phyloP scores from a whole-genome alignment of 1,140 invertebrate species.

The Geopemphigus sp. region DNA sequence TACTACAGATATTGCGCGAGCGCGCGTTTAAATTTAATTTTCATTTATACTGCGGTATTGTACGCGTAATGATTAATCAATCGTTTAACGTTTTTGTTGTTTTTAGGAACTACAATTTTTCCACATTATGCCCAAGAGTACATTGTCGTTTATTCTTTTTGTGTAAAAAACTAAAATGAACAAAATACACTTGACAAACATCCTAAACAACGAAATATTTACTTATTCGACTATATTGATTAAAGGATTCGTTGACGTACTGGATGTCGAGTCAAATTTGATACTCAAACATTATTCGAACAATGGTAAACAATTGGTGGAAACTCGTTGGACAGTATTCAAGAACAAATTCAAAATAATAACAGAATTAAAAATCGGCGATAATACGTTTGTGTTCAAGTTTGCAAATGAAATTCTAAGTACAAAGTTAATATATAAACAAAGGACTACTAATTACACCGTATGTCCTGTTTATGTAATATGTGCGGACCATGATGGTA shows the following conservation, averaged over 20 bases:
- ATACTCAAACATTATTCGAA: constrained; percentile 35
- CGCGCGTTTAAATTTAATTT: constrained; percentile 15
- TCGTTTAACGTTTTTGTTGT: neutral
- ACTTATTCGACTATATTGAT: constrained; percentile 50
- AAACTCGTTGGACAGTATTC: constrained; percentile 49
- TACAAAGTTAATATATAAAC: constrained; percentile 49
- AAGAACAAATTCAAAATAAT: constrained; percentile 52
- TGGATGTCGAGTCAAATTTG: constrained; percentile 6
- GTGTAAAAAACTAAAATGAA: neutral
- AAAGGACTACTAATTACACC: constrained; percentile 52
- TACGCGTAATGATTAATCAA: neutral
- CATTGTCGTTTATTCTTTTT: neutral
- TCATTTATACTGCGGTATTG: too few relatives aligned
- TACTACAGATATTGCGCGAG: constrained; percentile 9
- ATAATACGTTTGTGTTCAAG: constrained; percentile 51
- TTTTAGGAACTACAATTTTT: neutral
- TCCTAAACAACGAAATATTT: constrained; percentile 50
- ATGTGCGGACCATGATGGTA: constrained; percentile 72
- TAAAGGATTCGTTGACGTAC: constrained; percentile 49
- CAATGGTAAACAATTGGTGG: constrained; percentile 19
- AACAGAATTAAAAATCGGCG: constrained; percentile 50
- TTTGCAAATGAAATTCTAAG: constrained; percentile 17
- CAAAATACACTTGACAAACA: constrained; percentile 36
- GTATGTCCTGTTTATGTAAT: constrained; percentile 73
- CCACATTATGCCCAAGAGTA: neutral